Percentiles rank a stretch among this genome's conserved stretches.
These are phyloP conservation scores for Armadillidium nasatum DNA, from an alignment of 1,140 invertebrate species.

Conservation along the genomic window DNA sequence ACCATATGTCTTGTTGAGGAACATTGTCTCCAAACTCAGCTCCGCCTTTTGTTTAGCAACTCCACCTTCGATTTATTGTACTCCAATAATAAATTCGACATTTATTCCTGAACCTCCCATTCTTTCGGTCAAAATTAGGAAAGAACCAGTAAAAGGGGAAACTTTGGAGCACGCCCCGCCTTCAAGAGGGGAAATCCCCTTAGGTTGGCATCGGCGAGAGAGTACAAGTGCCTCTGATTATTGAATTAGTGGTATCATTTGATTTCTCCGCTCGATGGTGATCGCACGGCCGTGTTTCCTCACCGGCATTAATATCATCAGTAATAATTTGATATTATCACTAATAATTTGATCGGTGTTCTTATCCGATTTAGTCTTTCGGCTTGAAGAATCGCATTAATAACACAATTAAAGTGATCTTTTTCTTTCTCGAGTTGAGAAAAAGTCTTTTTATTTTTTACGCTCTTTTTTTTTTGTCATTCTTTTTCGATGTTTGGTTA, in stretches of 20 bases:
- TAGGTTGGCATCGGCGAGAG: not conserved
- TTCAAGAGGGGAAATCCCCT: not conserved
- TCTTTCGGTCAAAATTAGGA: not conserved
- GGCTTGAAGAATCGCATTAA: slow-evolving; percentile 43
- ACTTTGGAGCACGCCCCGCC: not conserved
- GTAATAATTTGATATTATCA: slow-evolving; percentile 46
- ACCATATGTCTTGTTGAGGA: not conserved
- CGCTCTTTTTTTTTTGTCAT: not conserved
- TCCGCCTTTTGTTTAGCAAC: not conserved
- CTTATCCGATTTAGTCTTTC: slow-evolving; percentile 43
- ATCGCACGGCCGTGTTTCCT: slow-evolving; percentile 45
- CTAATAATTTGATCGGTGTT: slow-evolving; percentile 45
- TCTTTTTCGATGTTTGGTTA: not conserved
- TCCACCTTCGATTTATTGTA: not conserved
- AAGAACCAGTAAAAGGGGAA: not conserved
- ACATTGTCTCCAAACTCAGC: not conserved
- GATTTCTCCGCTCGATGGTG: slow-evolving; percentile 45
- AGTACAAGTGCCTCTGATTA: slow-evolving; percentile 40
- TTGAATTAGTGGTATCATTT: slow-evolving; percentile 46
- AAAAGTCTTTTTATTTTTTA: not conserved
- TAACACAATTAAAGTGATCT: slow-evolving; percentile 34
- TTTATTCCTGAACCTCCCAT: not conserved
- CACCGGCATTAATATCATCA: slow-evolving; percentile 45
- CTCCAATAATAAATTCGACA: not conserved
- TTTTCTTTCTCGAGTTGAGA: not conserved